These are phyloP conservation scores for Portunus trituberculatus DNA, from an alignment of 1,140 invertebrate genomes.

Conservation along the genomic window DNA sequence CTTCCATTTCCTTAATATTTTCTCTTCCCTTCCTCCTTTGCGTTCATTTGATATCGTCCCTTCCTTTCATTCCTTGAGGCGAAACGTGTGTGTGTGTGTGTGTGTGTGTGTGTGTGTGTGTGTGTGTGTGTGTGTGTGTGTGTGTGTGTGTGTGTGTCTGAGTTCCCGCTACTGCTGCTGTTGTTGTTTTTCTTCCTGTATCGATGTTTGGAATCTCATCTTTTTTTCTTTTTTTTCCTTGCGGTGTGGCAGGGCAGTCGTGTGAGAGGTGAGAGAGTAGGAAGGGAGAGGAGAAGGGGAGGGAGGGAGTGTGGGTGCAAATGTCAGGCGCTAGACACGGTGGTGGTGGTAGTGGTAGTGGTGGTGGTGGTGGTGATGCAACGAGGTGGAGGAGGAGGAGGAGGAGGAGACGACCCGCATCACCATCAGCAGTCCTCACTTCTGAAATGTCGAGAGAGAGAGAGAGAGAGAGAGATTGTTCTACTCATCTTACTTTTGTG, in stretches of 20 bases:
- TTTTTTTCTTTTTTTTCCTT: not conserved
- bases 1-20: not conserved
- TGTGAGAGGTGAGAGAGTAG: no score
- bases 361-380: not conserved
- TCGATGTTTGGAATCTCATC: not conserved
- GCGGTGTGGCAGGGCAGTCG: no score
- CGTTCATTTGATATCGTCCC: not conserved
- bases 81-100: not conserved
- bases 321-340: not conserved
- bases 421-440: not conserved
- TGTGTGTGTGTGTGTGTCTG: constrained; percentile 7
- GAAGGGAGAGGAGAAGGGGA: not conserved
- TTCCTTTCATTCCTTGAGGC: not conserved
- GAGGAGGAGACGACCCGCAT: not conserved
- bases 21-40: not conserved
- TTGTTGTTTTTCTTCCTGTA: not conserved
- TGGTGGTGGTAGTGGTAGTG: not conserved
- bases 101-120: no score
- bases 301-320: not conserved
- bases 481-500: not conserved
- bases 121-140: not conserved
- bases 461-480: not conserved
- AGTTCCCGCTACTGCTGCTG: not conserved
- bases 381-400: not conserved
- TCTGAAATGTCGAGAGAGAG: not conserved